phyloP scores from a whole-genome alignment of 2,888 invertebrate genomes.

The Drosophila koepferae region DNA sequence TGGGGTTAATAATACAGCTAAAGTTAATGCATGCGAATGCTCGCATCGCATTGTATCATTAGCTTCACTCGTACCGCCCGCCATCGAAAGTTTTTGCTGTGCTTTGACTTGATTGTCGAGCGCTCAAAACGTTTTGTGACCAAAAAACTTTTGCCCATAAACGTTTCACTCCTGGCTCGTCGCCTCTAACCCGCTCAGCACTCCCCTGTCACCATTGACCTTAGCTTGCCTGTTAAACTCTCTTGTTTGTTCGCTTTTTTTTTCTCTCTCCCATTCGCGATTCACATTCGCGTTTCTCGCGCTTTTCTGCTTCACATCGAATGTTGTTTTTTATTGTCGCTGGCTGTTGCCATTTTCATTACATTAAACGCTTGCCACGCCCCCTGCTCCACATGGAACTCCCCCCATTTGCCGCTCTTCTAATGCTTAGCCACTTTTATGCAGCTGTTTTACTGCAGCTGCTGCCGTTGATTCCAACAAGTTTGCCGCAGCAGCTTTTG shows the following conservation, averaged over 20 bases:
- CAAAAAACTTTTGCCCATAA: conserved; percentile 52
- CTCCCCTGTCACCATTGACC: background rate
- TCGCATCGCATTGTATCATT: conserved; percentile 9
- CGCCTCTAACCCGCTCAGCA: background rate
- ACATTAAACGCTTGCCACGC: conserved; percentile 70
- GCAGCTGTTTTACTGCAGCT: conserved; percentile 56
- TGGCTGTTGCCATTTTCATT: conserved; percentile 72
- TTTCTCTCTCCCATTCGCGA: conserved; percentile 29
- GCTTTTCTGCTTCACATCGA: conserved; percentile 48
- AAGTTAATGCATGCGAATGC: conserved; percentile 14
- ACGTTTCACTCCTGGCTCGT: conserved; percentile 11
- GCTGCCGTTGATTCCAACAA: conserved; percentile 59
- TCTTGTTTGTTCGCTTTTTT: background rate
- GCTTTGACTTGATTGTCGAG: conserved; percentile 51
- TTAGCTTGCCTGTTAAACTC: background rate
- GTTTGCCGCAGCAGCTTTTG: conserved; percentile 50
- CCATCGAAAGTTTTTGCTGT: background rate
- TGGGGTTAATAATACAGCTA: conserved; percentile 2
- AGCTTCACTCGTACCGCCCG: background rate
- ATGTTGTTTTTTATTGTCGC: conserved; percentile 71
- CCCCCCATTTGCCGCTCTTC: conserved; percentile 47
- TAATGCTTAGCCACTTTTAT: conserved; percentile 54
- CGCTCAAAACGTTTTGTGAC: conserved; percentile 46
- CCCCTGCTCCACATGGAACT: background rate
- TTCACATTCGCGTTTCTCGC: conserved; percentile 16